A percentile compares a stretch with the other conserved stretches of the same genome.
phyloP scores from a whole-genome alignment of 2,888 invertebrate genomes.

The Drosophila neoperkinsi region DNA sequence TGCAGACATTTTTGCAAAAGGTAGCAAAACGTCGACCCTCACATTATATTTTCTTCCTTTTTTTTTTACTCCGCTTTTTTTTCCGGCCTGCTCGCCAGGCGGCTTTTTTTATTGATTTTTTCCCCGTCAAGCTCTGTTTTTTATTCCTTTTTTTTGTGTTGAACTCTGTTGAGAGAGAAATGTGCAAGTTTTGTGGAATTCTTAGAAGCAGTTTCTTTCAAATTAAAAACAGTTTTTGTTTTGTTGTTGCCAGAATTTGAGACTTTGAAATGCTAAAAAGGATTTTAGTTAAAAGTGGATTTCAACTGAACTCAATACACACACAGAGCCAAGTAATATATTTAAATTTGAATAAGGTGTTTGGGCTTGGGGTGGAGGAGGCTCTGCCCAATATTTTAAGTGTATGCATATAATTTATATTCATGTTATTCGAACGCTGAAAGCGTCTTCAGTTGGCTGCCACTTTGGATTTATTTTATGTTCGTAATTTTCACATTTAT shows the following conservation, averaged over 20 bases:
- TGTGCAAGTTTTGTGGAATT: conserved; percentile 27
- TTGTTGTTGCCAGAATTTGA: neutral
- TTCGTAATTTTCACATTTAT: neutral
- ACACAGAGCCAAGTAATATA: no score
- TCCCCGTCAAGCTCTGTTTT: conserved; percentile 9
- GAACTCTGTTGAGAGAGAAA: conserved; percentile 19
- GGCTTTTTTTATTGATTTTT: conserved; percentile 64
- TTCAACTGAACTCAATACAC: neutral
- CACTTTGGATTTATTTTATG: neutral
- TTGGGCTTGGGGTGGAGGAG: neutral
- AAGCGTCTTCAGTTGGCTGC: neutral
- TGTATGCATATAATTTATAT: neutral
- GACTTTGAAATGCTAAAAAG: neutral
- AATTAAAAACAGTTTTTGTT: conserved; percentile 11
- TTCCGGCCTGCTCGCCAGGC: conserved; percentile 25
- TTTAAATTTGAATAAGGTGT: neutral
- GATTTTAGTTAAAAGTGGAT: neutral
- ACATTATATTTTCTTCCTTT: conserved; percentile 49
- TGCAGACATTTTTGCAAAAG: conserved; percentile 76
- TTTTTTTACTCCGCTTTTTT: conserved; percentile 22
- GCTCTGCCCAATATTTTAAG: neutral
- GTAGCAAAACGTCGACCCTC: conserved; percentile 54
- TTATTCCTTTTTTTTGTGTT: conserved; percentile 6
- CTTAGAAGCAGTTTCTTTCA: neutral
- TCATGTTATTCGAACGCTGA: neutral